A percentile compares a stretch with the other conserved stretches of the same genome.
Evolutionary conservation across 2,888 invertebrate genomes (phyloP).

Genomic region (Eremobia ochroleuca): DNA sequence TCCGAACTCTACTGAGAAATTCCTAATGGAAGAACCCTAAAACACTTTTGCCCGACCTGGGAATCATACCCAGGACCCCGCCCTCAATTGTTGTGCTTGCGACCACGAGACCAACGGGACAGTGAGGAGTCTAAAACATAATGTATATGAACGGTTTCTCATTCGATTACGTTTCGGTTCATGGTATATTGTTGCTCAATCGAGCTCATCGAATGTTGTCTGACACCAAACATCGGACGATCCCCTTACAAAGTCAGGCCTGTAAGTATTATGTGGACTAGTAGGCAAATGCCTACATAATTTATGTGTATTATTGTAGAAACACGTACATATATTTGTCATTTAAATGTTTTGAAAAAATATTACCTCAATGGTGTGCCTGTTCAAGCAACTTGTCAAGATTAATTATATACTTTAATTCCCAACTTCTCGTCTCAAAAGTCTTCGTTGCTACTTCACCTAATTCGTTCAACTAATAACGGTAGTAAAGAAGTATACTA

Average conservation of each 20-base stretch:
- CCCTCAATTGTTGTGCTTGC: not conserved
- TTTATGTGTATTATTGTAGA: not conserved
- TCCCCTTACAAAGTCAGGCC: slow-evolving; percentile 16
- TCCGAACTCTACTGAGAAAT: not conserved
- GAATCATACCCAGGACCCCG: not conserved
- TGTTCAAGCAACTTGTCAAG: not conserved
- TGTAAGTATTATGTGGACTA: not conserved
- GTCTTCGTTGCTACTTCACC: not conserved
- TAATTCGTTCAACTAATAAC: not conserved
- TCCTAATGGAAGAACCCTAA: not conserved
- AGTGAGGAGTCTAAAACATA: not conserved
- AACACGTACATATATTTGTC: not conserved
- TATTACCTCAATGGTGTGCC: not conserved
- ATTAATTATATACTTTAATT: not conserved
- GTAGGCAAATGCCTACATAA: not conserved
- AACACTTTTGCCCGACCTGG: not conserved
- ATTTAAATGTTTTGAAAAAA: not conserved
- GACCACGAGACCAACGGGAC: not conserved
- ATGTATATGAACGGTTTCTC: slow-evolving; percentile 28
- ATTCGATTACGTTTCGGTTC: slow-evolving; percentile 29
- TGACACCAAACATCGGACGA: slow-evolving; percentile 42
- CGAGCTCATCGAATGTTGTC: slow-evolving; percentile 42
- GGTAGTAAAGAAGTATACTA: not conserved
- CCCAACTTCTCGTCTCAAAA: not conserved
- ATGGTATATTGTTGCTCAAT: slow-evolving; percentile 52